Evolutionary conservation across 2,888 invertebrate species (phyloP).

Genomic region (Pimpla rufipes): DNA sequence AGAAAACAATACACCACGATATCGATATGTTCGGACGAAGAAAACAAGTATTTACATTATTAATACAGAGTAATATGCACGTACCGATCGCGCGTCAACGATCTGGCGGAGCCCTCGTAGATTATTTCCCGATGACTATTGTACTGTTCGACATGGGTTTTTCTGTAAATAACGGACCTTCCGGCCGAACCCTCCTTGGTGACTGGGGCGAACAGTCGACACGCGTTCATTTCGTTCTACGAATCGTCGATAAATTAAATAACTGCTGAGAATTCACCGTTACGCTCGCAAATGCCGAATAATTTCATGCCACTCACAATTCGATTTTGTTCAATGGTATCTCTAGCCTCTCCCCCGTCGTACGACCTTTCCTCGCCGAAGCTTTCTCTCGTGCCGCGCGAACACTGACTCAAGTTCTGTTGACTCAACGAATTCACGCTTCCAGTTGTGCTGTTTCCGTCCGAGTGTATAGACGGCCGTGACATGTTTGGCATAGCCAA

Average conservation of each 20-base stretch:
- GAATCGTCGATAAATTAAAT: conserved; percentile 24
- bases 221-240: conserved; percentile 72
- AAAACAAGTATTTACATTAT: too few species aligned
- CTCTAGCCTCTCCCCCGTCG: conserved; percentile 67
- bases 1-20: too few species aligned
- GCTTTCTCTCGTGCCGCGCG: conserved; percentile 65
- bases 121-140: conserved; percentile 75
- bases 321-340: conserved; percentile 72
- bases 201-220: conserved; percentile 68
- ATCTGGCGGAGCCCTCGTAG: conserved; percentile 68
- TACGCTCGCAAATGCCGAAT: neutral
- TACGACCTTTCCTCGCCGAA: conserved; percentile 60
- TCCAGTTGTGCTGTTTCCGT: conserved; percentile 74
- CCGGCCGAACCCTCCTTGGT: conserved; percentile 66
- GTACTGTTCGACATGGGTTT: conserved; percentile 76
- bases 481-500: conserved; percentile 97
- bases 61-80: conserved; percentile 27
- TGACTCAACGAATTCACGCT: conserved; percentile 74
- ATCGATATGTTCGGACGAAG: too few species aligned
- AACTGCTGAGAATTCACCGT: conserved; percentile 23
- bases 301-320: conserved; percentile 50
- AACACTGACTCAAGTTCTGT: conserved; percentile 73
- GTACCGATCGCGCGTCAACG: conserved; percentile 62
- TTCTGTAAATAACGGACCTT: conserved; percentile 74
- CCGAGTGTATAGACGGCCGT: conserved; percentile 87